Conservation (phyloP, 2,888 invertebrate species). For the Cosmopolites sordidus region DNA sequence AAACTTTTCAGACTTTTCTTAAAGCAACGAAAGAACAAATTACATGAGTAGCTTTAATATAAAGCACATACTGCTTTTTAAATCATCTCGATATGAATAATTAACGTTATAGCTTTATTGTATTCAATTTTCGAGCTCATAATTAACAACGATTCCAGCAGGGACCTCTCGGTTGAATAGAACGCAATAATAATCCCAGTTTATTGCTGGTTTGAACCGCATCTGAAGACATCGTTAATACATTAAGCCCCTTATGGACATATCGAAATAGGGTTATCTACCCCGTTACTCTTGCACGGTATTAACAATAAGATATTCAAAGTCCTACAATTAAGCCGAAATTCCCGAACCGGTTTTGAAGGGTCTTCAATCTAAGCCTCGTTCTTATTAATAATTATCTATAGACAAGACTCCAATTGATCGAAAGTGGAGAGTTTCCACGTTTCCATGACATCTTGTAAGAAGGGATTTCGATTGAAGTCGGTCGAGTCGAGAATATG, state of each 20-base stretch:
- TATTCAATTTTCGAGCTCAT: too few relatives aligned
- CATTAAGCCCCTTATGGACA: not conserved
- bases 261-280: slow-evolving; percentile 7
- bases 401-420: slow-evolving; percentile 9
- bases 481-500: not conserved
- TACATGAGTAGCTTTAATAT: too few relatives aligned
- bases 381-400: slow-evolving; percentile 11
- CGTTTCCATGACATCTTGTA: slow-evolving; percentile 6
- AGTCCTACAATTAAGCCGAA: slow-evolving; percentile 9
- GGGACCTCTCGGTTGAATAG: too few relatives aligned
- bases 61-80: too few relatives aligned
- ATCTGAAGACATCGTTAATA: not conserved
- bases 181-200: too few relatives aligned
- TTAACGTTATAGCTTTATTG: too few relatives aligned
- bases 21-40: too few relatives aligned
- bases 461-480: not conserved
- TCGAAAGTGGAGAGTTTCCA: not conserved
- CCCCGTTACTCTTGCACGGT: slow-evolving; percentile 4
- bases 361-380: slow-evolving; percentile 10
- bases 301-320: slow-evolving; percentile 11
- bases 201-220: too few relatives aligned
- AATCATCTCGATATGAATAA: too few relatives aligned
- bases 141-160: too few relatives aligned
- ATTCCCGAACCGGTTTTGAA: slow-evolving; percentile 5
- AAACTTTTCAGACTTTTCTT: too few relatives aligned